Conservation (phyloP, 2,797 vertebrate genomes). For the Amazona finschi region DNA sequence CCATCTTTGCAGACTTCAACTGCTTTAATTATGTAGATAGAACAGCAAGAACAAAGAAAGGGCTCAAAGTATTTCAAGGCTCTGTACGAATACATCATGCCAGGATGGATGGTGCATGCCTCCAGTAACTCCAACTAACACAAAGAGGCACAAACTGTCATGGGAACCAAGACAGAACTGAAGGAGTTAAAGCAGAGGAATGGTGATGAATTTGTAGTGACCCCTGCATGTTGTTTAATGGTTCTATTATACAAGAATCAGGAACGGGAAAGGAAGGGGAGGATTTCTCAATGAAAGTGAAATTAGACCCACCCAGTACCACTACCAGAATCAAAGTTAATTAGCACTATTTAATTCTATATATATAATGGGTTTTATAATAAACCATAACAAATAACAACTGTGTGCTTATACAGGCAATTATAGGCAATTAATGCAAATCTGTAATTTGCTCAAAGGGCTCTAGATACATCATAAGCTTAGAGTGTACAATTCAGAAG, state of each 20-base stretch:
- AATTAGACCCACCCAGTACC: background rate
- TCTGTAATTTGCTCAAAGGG: background rate
- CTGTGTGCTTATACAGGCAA: background rate
- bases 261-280: background rate
- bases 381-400: background rate
- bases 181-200: background rate
- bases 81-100: background rate
- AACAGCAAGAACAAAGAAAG: background rate
- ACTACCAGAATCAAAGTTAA: background rate
- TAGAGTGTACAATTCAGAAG: background rate
- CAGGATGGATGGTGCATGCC: background rate
- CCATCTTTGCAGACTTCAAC: background rate
- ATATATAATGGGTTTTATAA: background rate
- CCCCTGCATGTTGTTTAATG: rapidly evolving
- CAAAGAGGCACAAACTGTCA: background rate
- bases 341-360: background rate
- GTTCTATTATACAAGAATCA: background rate
- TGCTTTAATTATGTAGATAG: constrained; percentile 36
- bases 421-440: background rate
- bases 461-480: background rate
- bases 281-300: background rate
- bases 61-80: background rate
- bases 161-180: rapidly evolving
- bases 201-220: rapidly evolving
- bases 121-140: background rate